Percentiles rank a stretch among this genome's conserved stretches.
Conservation (phyloP, 2,797 vertebrate species). For the Phoxinus dragarum region DNA sequence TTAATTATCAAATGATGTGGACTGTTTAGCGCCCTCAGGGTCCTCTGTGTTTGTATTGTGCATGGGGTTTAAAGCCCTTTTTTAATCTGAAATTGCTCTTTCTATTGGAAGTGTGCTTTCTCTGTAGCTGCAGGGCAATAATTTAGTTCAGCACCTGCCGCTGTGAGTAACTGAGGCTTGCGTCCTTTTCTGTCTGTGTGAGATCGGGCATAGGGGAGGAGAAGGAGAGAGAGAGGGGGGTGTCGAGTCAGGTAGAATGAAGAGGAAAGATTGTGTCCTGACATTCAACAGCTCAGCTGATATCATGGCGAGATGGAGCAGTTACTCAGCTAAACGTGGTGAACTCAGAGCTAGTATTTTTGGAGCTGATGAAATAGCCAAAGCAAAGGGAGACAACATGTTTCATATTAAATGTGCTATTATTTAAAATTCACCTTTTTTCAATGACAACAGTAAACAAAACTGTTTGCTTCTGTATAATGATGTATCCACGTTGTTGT, state of each 20-base stretch:
- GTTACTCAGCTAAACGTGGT: conserved; percentile 32
- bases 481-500: neutral
- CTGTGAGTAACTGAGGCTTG: conserved; percentile 76
- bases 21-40: conserved; percentile 79
- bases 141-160: conserved; percentile 90
- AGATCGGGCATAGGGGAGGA: conserved; percentile 41
- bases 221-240: conserved; percentile 62
- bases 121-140: conserved; percentile 83
- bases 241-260: conserved; percentile 84
- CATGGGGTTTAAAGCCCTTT: conserved; percentile 72
- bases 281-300: conserved; percentile 72
- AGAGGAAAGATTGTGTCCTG: conserved; percentile 75
- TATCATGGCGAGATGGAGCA: conserved; percentile 70
- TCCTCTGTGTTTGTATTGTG: conserved; percentile 83
- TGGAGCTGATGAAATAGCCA: too few species aligned
- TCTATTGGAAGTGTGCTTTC: conserved; percentile 61
- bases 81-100: conserved; percentile 85
- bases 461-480: neutral
- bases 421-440: neutral
- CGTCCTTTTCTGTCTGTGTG: conserved; percentile 37
- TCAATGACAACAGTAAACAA: neutral
- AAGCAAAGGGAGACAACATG: neutral
- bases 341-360: neutral
- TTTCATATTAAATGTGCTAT: neutral
- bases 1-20: conserved; percentile 79